These are phyloP conservation scores for Eristalinus sepulchralis DNA, from an alignment of 2,888 invertebrate species.

Conservation along the genomic window DNA sequence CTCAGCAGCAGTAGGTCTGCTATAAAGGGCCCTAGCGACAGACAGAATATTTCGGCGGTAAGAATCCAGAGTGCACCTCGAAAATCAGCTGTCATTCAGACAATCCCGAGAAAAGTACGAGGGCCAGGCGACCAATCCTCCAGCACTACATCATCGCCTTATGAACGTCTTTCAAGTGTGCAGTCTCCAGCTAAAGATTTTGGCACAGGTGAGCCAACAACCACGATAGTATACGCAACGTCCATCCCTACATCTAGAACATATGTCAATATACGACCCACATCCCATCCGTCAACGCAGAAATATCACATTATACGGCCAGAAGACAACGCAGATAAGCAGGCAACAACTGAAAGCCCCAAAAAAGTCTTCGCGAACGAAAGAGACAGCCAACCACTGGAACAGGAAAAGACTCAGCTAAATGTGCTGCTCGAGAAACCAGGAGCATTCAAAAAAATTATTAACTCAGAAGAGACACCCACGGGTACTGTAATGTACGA, in stretches of 20 bases:
- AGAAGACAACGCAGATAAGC: constrained; percentile 16
- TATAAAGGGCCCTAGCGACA: not conserved
- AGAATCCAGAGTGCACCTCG: constrained; percentile 15
- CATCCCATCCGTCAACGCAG: constrained; percentile 56
- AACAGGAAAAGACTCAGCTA: constrained; percentile 17
- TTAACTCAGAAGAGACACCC: constrained; percentile 14
- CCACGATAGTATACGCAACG: constrained; percentile 74
- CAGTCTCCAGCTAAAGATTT: constrained; percentile 21
- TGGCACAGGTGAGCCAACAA: constrained; percentile 71
- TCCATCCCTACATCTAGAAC: constrained; percentile 73
- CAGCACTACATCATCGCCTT: constrained; percentile 3
- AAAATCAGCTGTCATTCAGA: constrained; percentile 49
- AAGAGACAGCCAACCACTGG: not conserved
- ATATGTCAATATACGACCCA: constrained; percentile 72
- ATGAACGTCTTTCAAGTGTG: constrained; percentile 5
- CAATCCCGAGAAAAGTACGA: constrained; percentile 46
- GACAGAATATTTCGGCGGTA: constrained; percentile 8
- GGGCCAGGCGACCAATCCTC: constrained; percentile 17
- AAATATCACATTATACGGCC: constrained; percentile 44
- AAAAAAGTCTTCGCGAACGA: constrained; percentile 76
- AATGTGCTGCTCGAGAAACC: constrained; percentile 33
- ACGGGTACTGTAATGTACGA: constrained; percentile 74
- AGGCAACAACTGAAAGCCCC: constrained; percentile 60
- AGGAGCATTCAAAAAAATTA: not conserved
- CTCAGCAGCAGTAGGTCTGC: not conserved